phyloP scores from a whole-genome alignment of 2,888 invertebrate genomes.

The Epistrophe grossulariae region DNA sequence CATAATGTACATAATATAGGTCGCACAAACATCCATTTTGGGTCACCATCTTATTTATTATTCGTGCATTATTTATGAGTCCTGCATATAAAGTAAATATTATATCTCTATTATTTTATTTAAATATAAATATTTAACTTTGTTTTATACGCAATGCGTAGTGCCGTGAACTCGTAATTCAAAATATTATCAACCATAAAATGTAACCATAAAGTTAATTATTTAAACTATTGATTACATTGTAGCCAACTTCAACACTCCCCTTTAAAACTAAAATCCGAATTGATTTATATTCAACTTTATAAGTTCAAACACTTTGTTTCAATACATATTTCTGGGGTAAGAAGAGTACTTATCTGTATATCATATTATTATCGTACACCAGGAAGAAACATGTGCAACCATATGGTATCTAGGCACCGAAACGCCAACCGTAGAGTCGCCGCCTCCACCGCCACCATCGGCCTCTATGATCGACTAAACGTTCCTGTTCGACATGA shows the following conservation, averaged over 20 bases:
- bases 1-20: no score
- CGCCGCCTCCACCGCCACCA: not conserved
- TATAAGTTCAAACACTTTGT: conserved; percentile 33
- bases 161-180: no score
- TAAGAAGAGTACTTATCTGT: not conserved
- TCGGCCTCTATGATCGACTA: conserved; percentile 20
- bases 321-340: conserved; percentile 23
- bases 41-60: no score
- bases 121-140: no score
- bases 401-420: conserved; percentile 69
- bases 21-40: no score
- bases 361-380: not conserved
- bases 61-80: no score
- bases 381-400: conserved; percentile 67
- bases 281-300: not conserved
- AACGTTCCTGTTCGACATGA: conserved; percentile 45
- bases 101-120: no score
- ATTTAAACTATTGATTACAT: not conserved
- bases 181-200: not conserved
- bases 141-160: no score
- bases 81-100: no score
- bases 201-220: not conserved
- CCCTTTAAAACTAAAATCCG: not conserved
- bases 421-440: conserved; percentile 43
- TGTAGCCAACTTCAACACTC: not conserved